These are phyloP conservation scores for Drosophila punjabiensis DNA, from an alignment of 1,140 invertebrate genomes.

Conservation along the genomic window DNA sequence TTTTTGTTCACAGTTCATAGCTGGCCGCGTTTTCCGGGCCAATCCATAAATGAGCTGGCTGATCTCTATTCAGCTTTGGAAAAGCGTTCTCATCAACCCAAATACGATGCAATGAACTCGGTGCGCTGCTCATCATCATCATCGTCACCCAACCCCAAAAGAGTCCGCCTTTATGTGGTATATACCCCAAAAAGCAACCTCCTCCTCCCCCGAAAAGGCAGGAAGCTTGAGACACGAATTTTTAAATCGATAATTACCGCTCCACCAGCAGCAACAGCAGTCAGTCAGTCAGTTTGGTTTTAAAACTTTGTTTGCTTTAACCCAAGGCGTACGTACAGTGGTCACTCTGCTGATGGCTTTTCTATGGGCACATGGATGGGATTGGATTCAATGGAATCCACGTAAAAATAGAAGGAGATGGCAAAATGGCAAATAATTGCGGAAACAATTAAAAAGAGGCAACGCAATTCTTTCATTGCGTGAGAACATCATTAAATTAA, in stretches of 20 bases:
- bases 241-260: conserved; percentile 78
- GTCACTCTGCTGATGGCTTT: background rate
- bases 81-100: conserved; percentile 50
- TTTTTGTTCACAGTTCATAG: conserved; percentile 4
- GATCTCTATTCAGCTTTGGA: conserved; percentile 31
- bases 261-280: conserved; percentile 20
- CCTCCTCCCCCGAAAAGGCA: conserved; percentile 22
- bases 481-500: conserved; percentile 26
- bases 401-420: background rate
- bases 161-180: conserved; percentile 14
- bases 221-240: conserved; percentile 46
- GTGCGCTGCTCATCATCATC: background rate
- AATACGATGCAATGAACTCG: conserved; percentile 74
- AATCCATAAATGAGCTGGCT: conserved; percentile 50
- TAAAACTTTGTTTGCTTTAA: conserved; percentile 46
- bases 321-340: conserved; percentile 18
- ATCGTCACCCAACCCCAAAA: conserved; percentile 19
- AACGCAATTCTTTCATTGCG: conserved; percentile 24
- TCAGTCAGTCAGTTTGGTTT: conserved; percentile 25
- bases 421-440: conserved; percentile 36
- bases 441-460: conserved; percentile 37
- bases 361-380: background rate
- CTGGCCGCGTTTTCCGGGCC: conserved; percentile 30
- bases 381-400: conserved; percentile 2
- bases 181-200: conserved; percentile 11